Conservation (phyloP, 1,140 invertebrate species). For the Rhopalosiphum maidis region DNA sequence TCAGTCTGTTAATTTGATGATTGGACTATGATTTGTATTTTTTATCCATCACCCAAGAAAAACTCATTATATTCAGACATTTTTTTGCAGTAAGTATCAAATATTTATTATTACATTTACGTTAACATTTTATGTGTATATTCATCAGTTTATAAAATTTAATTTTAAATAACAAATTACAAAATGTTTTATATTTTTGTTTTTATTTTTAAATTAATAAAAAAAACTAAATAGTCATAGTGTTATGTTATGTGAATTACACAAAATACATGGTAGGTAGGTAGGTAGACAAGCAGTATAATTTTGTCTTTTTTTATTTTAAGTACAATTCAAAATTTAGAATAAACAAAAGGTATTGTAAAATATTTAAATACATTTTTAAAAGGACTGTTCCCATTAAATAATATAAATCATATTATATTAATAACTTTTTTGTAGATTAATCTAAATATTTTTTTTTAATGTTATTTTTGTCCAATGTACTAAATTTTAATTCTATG, state of each 20-base stretch:
- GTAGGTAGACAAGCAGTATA: neutral
- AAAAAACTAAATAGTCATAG: neutral
- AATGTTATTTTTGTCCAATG: too few relatives aligned
- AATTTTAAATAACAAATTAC: neutral
- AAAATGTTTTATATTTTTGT: neutral
- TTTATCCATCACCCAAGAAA: neutral
- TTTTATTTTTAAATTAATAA: neutral
- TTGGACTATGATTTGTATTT: neutral
- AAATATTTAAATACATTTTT: neutral
- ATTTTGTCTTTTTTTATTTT: neutral
- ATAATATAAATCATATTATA: neutral
- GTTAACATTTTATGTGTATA: neutral
- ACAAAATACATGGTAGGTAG: neutral
- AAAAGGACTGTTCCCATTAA: neutral
- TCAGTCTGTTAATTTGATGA: constrained; percentile 7
- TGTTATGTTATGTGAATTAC: neutral
- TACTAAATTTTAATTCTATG: neutral
- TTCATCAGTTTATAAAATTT: neutral
- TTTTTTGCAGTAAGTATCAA: constrained; percentile 7
- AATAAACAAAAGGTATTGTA: neutral
- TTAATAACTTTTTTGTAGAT: neutral
- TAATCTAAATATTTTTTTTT: neutral
- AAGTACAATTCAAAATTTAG: neutral
- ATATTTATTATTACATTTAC: too few relatives aligned
- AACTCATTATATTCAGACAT: neutral